Conservation (phyloP, 2,113 vertebrate genomes). For the Salvelinus namaycush region DNA sequence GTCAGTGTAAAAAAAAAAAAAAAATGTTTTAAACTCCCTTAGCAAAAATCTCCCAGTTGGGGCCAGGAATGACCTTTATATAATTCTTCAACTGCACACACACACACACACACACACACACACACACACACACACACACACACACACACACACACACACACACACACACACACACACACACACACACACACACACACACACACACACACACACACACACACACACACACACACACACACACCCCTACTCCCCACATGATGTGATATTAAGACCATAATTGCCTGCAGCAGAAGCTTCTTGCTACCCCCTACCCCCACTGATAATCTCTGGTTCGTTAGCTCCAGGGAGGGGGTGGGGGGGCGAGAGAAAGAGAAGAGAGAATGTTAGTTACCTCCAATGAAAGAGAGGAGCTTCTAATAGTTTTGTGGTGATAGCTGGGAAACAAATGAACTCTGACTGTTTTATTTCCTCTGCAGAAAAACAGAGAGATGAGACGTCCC, state of each 20-base stretch:
- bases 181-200: too few species aligned
- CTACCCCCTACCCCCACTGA: constrained; percentile 1
- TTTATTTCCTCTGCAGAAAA: constrained; percentile 11
- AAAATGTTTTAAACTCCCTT: neutral
- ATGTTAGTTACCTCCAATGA: too few species aligned
- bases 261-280: constrained; percentile 26
- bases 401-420: constrained; percentile 11
- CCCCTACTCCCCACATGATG: neutral
- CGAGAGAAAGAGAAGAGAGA: neutral
- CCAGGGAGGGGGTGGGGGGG: neutral
- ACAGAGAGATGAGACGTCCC: neutral
- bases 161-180: neutral
- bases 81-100: neutral
- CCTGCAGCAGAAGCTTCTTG: constrained; percentile 17
- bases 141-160: neutral
- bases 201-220: neutral
- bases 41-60: neutral
- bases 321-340: constrained; percentile 23
- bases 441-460: constrained; percentile 20
- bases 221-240: neutral
- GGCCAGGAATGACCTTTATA: constrained; percentile 7
- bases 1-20: neutral
- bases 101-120: too few species aligned
- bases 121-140: too few species aligned
- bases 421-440: constrained; percentile 18